phyloP scores from a whole-genome alignment of 92 coral and sea anemone species.

The Epizoanthus scotinus region DNA sequence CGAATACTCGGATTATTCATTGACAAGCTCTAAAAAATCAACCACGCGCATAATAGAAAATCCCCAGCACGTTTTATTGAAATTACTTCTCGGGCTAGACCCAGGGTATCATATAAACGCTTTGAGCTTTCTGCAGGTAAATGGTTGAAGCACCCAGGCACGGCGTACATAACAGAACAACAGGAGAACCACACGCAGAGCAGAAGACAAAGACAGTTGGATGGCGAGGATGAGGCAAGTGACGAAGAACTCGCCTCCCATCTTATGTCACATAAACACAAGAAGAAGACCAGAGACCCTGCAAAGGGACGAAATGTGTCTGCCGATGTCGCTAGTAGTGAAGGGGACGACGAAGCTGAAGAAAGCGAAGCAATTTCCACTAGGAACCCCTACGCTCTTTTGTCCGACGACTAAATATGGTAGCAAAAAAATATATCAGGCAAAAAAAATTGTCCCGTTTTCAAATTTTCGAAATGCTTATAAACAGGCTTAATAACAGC shows the following conservation, averaged over 20 bases:
- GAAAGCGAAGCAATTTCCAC: constrained; percentile 54
- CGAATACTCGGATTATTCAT: too few relatives aligned
- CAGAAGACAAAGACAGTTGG: constrained; percentile 51
- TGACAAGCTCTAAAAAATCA: too few relatives aligned
- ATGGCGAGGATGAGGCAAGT: constrained; percentile 33
- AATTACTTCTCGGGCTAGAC: background rate
- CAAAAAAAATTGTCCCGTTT: too few relatives aligned
- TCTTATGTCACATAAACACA: constrained; percentile 37
- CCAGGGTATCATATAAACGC: background rate
- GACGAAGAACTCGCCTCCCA: constrained; percentile 61
- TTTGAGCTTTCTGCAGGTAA: constrained; percentile 43
- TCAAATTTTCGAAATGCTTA: too few relatives aligned
- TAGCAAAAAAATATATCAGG: background rate
- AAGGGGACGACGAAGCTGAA: constrained; percentile 64
- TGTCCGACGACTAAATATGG: constrained; percentile 69
- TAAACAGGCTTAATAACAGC: too few relatives aligned
- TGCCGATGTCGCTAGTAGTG: constrained; percentile 54
- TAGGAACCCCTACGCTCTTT: constrained; percentile 77
- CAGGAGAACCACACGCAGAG: constrained; percentile 73
- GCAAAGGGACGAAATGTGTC: constrained; percentile 37
- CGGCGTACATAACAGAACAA: constrained; percentile 63
- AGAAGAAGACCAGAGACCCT: constrained; percentile 27
- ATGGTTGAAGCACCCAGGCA: constrained; percentile 84
- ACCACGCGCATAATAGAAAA: too few relatives aligned
- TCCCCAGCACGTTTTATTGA: too few relatives aligned